Conservation (phyloP, 2,797 vertebrate genomes). For the Cetoscarus ocellatus region DNA sequence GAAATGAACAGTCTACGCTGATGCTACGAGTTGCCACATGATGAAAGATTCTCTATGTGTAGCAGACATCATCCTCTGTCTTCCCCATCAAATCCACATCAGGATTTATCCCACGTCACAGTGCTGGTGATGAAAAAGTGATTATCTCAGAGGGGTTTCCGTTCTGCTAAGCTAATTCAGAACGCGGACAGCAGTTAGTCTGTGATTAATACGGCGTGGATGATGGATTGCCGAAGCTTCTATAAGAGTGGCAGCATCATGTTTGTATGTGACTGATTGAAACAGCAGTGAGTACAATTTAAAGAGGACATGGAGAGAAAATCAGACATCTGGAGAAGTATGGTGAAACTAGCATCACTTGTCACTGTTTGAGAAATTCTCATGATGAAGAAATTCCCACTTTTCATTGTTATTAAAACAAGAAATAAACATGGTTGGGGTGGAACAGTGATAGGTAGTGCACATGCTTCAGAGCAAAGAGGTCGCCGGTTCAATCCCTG, state of each 20-base stretch:
- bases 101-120: conserved; percentile 56
- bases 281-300: conserved; percentile 33
- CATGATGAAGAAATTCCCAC: too few relatives aligned
- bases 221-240: conserved; percentile 73
- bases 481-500: too few relatives aligned
- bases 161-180: conserved; percentile 61
- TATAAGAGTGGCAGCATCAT: conserved; percentile 32
- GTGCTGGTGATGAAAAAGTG: conserved; percentile 68
- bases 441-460: too few relatives aligned
- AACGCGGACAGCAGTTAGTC: conserved; percentile 55
- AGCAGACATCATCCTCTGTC: conserved; percentile 39
- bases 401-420: too few relatives aligned
- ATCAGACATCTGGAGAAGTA: neutral
- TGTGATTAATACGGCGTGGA: conserved; percentile 74
- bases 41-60: neutral
- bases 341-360: neutral
- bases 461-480: too few relatives aligned
- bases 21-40: neutral
- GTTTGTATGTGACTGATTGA: conserved; percentile 26
- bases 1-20: too few relatives aligned
- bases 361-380: neutral
- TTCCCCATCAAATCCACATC: conserved; percentile 36
- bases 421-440: too few relatives aligned
- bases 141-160: conserved; percentile 68
- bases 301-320: conserved; percentile 15